A percentile compares a stretch with the other conserved stretches of the same genome.
These are phyloP conservation scores for Acinonyx jubatus DNA, from an alignment of 2,113 vertebrate genomes.

Conservation along the genomic window DNA sequence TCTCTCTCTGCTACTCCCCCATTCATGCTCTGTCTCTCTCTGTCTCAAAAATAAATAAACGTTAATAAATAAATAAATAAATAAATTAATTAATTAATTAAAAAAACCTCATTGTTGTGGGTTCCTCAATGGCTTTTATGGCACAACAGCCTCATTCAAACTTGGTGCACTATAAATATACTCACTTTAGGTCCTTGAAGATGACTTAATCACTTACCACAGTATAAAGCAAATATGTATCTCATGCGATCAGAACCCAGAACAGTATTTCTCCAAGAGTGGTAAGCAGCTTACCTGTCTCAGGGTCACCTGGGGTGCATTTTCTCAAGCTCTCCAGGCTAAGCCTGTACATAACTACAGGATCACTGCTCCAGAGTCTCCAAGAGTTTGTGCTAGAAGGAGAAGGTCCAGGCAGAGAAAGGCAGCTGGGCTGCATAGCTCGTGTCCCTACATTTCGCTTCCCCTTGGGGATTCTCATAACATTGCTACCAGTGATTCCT, in stretches of 20 bases:
- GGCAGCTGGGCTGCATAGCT: too few species aligned
- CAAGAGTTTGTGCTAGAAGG: neutral
- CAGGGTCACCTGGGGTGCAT: neutral
- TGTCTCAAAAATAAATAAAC: too few species aligned
- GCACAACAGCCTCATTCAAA: neutral
- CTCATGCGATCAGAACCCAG: neutral
- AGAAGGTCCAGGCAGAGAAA: neutral
- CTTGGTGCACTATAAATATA: neutral
- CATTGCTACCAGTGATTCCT: neutral
- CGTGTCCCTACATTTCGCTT: neutral
- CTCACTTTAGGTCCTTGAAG: neutral
- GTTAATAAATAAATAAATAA: too few species aligned
- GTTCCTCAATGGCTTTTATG: neutral
- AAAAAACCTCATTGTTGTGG: neutral
- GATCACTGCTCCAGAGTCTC: too few species aligned
- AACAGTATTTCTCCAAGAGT: neutral
- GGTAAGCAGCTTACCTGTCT: neutral
- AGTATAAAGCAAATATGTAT: neutral
- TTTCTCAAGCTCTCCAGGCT: neutral
- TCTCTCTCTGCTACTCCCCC: too few species aligned
- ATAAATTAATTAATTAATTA: too few species aligned
- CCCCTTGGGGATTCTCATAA: neutral
- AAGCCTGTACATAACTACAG: neutral
- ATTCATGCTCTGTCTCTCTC: too few species aligned
- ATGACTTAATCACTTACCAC: neutral